Evolutionary conservation across 2,888 invertebrate species (phyloP).

Genomic region (Vesta saturnalis): DNA sequence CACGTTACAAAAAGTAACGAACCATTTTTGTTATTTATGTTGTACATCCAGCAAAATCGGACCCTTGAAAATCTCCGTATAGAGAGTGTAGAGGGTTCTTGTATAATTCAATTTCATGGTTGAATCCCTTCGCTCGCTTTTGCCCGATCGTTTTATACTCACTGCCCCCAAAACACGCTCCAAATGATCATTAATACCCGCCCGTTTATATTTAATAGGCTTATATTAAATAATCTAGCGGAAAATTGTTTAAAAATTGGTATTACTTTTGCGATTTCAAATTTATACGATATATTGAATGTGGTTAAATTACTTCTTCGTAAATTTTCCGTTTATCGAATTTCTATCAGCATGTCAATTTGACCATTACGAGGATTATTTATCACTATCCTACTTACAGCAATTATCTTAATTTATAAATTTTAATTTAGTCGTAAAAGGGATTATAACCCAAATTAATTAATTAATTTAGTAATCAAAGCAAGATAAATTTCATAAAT

Average conservation of each 20-base stretch:
- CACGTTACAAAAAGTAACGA: slow-evolving; percentile 24
- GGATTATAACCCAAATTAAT: no score
- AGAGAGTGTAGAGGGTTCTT: slow-evolving; percentile 38
- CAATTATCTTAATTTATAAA: no score
- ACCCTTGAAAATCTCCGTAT: slow-evolving; percentile 42
- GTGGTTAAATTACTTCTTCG: slow-evolving; percentile 12
- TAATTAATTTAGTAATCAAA: no score
- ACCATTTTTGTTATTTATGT: slow-evolving; percentile 34
- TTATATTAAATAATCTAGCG: slow-evolving; percentile 59
- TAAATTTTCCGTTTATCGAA: slow-evolving; percentile 11
- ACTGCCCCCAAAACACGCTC: slow-evolving; percentile 47
- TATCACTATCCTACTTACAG: background rate
- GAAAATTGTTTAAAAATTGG: slow-evolving; percentile 57
- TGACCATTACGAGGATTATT: background rate
- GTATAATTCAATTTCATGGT: slow-evolving; percentile 65
- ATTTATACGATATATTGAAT: slow-evolving; percentile 17
- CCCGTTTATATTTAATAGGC: slow-evolving; percentile 57
- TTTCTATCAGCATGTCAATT: background rate
- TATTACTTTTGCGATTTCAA: slow-evolving; percentile 31
- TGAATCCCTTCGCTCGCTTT: slow-evolving; percentile 58
- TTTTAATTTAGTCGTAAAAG: no score
- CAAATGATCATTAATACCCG: slow-evolving; percentile 53
- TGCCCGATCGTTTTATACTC: slow-evolving; percentile 53
- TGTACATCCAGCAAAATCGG: slow-evolving; percentile 40
- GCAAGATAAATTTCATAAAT: no score